Conservation (phyloP, 2,113 vertebrate species). For the Capricornis sumatraensis region DNA sequence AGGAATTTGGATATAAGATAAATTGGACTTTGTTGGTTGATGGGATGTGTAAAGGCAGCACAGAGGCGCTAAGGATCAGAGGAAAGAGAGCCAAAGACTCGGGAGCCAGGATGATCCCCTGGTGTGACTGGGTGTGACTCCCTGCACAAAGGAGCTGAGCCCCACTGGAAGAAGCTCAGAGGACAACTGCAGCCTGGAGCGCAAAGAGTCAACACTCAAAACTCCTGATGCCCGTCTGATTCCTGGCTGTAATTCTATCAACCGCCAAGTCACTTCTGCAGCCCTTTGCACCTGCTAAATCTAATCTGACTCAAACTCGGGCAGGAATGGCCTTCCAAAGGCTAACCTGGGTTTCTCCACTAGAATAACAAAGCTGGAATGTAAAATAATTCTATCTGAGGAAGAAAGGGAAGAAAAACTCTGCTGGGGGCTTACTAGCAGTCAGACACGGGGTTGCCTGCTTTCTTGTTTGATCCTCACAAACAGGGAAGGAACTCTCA, state of each 20-base stretch:
- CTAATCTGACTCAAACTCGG: constrained; percentile 29
- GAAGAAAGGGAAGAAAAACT: background rate
- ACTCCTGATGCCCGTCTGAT: background rate
- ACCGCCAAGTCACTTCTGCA: background rate
- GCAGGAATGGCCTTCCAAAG: background rate
- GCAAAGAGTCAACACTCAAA: background rate
- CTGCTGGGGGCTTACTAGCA: background rate
- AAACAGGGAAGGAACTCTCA: background rate
- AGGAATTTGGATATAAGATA: background rate
- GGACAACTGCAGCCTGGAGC: background rate
- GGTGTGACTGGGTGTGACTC: background rate
- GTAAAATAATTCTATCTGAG: constrained; percentile 25
- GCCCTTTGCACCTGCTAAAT: constrained; percentile 51
- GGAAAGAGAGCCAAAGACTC: background rate
- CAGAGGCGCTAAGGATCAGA: background rate
- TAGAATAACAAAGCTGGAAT: background rate
- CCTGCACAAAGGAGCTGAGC: background rate
- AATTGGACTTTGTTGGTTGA: background rate
- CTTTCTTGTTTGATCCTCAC: background rate
- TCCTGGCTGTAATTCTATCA: constrained; percentile 38
- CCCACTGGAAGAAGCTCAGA: background rate
- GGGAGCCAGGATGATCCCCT: background rate
- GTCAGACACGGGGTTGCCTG: background rate
- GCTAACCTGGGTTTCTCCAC: background rate
- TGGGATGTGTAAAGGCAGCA: background rate